Percentiles rank a stretch among this genome's conserved stretches.
These are phyloP conservation scores for Agrypnia vestita DNA, from an alignment of 1,140 invertebrate species.

Conservation along the genomic window DNA sequence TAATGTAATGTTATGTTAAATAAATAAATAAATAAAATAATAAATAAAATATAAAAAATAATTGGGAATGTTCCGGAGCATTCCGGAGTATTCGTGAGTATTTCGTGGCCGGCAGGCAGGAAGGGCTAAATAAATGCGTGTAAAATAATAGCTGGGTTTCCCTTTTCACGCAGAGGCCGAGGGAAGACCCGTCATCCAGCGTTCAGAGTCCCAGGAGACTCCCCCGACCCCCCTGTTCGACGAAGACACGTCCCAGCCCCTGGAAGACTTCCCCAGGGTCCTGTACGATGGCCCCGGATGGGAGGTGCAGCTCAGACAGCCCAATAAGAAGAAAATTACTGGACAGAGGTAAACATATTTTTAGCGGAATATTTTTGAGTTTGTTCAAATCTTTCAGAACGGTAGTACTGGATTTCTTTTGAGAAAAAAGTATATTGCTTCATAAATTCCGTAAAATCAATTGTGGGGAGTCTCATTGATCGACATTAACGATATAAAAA, in stretches of 20 bases:
- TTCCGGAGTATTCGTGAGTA: too few relatives aligned
- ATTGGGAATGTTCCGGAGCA: neutral
- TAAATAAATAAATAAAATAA: neutral
- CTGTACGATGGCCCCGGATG: constrained; percentile 90
- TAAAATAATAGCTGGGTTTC: neutral
- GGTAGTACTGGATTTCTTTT: too few relatives aligned
- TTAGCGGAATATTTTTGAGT: too few relatives aligned
- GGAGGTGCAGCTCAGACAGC: constrained; percentile 97
- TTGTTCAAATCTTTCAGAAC: too few relatives aligned
- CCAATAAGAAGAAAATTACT: constrained; percentile 98
- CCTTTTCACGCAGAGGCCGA: constrained; percentile 36
- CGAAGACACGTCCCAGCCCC: constrained; percentile 92
- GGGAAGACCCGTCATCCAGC: constrained; percentile 60
- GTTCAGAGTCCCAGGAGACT: constrained; percentile 83
- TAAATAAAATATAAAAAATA: neutral
- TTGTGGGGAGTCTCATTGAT: too few relatives aligned
- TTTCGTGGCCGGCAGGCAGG: too few relatives aligned
- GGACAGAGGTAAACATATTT: constrained; percentile 80
- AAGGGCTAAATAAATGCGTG: neutral
- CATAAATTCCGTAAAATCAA: too few relatives aligned
- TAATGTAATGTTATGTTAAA: too few relatives aligned
- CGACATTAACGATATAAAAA: too few relatives aligned
- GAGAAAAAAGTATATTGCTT: too few relatives aligned
- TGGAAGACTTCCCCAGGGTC: constrained; percentile 92
- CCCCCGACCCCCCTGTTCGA: constrained; percentile 95